Base-by-base conservation (phyloP, 1,140 invertebrate genomes). In the Drosophila nikananu region DNA sequence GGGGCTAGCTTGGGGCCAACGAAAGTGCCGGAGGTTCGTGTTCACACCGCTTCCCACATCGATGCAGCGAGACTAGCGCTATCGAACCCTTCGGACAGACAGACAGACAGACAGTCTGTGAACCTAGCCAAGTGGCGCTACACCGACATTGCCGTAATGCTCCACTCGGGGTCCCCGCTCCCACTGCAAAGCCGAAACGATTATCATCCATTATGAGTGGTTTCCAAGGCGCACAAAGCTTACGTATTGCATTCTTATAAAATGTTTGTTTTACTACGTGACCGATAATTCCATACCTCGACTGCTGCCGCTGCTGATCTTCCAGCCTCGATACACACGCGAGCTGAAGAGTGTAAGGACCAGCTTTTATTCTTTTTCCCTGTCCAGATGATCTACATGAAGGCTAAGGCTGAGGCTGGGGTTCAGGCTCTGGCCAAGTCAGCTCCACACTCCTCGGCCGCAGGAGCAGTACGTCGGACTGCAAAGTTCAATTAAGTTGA, bases 221-320 rank as follows among this genome's bases (percentile, higher is more conserved):
- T 81, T 81, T 79, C 67, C 52, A 42, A 46, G 46, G 55, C 17
- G 37, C 51, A 64, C 44, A 59, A 37, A 32, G 51, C 44, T 71
- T 37, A 73, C 55, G 70, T 73, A 73, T 73, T 64, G 66, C 75
- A 65, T 86, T 86, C 66, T 81, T 90, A 84, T 89, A 90, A 89
- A 89, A 89, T 89, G 84, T 89, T 89, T 89, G 86, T 86, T 89
- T 86, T 89, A 86, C 42, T 90, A 90, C 86, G 86, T 89, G 86
- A 89, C 86, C 79, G 81, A 86, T 82, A 70, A 68, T 65, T 66
- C 67, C 77, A 59, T 54, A 30, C 73, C 37, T 17, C 52, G 42
- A 17, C 75, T 55, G 70, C 68, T 61, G 66, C 72, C 52, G 68
- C 82, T 60, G 77, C 84, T 81, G 86, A 89, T 89, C 75, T 78